Percentiles rank a stretch among this genome's conserved stretches.
phyloP scores from a whole-genome alignment of 2,888 invertebrate genomes.

The Bellardia bayeri region DNA sequence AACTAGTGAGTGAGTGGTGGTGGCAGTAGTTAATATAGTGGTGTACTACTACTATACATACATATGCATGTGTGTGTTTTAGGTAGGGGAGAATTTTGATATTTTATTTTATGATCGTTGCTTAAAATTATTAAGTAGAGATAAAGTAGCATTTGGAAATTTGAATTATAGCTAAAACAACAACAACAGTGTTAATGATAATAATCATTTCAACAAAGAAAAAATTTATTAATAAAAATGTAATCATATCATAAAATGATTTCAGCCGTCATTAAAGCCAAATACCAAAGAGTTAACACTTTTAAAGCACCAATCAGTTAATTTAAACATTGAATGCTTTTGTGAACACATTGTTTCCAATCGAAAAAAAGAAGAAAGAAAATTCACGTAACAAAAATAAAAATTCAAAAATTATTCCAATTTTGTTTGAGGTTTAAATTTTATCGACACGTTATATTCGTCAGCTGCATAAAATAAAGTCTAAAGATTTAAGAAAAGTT shows the following conservation, averaged over 20 bases:
- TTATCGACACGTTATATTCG: neutral
- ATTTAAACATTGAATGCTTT: neutral
- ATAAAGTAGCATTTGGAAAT: constrained; percentile 42
- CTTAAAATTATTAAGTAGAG: constrained; percentile 3
- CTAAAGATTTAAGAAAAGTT: neutral
- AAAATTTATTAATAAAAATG: constrained; percentile 19
- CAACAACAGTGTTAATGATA: constrained; percentile 15
- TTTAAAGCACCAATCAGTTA: constrained; percentile 3
- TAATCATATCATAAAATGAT: constrained; percentile 30
- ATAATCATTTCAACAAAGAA: constrained; percentile 3
- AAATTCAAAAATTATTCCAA: neutral
- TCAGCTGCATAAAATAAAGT: neutral
- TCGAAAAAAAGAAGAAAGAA: neutral
- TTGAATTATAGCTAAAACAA: constrained; percentile 11
- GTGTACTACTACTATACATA: neutral
- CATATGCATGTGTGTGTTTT: neutral
- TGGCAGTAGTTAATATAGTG: too few relatives aligned
- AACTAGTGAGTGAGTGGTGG: neutral
- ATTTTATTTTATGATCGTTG: constrained; percentile 5
- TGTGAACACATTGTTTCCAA: constrained; percentile 31
- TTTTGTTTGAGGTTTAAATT: neutral
- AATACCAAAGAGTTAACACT: neutral
- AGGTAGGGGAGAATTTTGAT: neutral
- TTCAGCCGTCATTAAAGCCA: neutral
- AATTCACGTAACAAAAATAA: neutral